Conservation (phyloP, 92 coral and sea anemone species). For the Actinernus sp. region DNA sequence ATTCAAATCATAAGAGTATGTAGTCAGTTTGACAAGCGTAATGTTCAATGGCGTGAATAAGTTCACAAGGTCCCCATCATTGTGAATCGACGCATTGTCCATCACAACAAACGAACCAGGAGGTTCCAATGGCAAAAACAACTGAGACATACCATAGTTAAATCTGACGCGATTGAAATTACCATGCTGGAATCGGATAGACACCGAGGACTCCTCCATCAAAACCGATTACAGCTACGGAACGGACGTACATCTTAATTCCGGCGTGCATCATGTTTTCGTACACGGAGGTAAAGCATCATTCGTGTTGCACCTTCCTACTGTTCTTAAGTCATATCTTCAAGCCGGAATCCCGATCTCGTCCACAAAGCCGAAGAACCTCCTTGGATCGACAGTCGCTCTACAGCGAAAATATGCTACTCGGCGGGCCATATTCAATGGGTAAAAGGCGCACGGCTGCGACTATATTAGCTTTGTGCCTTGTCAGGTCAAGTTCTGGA, state of each 20-base stretch:
- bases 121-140: constrained; percentile 19
- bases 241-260: constrained; percentile 9
- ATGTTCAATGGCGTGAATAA: constrained; percentile 28
- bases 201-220: constrained; percentile 10
- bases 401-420: constrained; percentile 25
- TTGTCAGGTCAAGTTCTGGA: constrained; percentile 9
- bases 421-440: constrained; percentile 6
- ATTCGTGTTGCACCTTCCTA: constrained; percentile 2
- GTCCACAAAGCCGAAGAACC: constrained; percentile 20
- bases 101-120: constrained; percentile 32
- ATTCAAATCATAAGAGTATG: constrained; percentile 33
- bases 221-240: constrained; percentile 27
- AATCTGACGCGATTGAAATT: constrained; percentile 15
- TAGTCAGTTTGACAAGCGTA: constrained; percentile 39
- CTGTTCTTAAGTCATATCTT: constrained; percentile 11
- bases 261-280: too few relatives aligned
- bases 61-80: constrained; percentile 13
- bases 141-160: constrained; percentile 23
- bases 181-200: constrained; percentile 7
- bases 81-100: constrained; percentile 48
- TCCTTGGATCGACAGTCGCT: constrained; percentile 13
- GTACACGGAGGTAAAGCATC: neutral
- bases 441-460: constrained; percentile 25
- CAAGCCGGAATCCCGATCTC: too few relatives aligned
- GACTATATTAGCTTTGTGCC: constrained; percentile 21